phyloP scores from a whole-genome alignment of 2,797 vertebrate genomes.

The Phylloscopus collybita region DNA sequence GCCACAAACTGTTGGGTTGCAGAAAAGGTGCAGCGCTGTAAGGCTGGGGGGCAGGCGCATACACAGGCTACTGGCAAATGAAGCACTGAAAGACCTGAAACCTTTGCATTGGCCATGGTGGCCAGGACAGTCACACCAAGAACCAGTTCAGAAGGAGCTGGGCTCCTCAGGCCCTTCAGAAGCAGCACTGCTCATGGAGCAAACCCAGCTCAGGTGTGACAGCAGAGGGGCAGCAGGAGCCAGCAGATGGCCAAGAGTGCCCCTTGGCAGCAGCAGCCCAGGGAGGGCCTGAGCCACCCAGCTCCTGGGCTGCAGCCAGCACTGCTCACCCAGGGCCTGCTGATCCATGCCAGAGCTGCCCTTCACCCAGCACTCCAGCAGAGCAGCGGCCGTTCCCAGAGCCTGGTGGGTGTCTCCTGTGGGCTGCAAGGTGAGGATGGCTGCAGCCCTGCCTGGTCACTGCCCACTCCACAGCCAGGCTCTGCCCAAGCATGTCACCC shows the following conservation, averaged over 20 bases:
- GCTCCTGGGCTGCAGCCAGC: not conserved
- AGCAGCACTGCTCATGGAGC: not conserved
- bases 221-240: not conserved
- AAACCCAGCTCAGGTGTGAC: not conserved
- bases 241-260: not conserved
- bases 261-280: not conserved
- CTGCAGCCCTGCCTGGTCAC: not conserved
- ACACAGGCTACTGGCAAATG: not conserved
- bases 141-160: not conserved
- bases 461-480: not conserved
- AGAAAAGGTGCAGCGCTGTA: not conserved
- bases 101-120: not conserved
- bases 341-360: not conserved
- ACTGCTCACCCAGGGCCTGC: not conserved
- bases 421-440: not conserved
- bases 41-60: not conserved
- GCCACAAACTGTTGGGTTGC: not conserved
- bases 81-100: not conserved
- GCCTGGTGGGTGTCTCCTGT: accelerated
- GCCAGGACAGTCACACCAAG: not conserved
- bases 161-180: not conserved
- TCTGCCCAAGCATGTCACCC: not conserved
- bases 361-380: not conserved
- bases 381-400: not conserved
- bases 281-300: not conserved